phyloP scores from a whole-genome alignment of 2,113 vertebrate species.

The Bucco capensis region DNA sequence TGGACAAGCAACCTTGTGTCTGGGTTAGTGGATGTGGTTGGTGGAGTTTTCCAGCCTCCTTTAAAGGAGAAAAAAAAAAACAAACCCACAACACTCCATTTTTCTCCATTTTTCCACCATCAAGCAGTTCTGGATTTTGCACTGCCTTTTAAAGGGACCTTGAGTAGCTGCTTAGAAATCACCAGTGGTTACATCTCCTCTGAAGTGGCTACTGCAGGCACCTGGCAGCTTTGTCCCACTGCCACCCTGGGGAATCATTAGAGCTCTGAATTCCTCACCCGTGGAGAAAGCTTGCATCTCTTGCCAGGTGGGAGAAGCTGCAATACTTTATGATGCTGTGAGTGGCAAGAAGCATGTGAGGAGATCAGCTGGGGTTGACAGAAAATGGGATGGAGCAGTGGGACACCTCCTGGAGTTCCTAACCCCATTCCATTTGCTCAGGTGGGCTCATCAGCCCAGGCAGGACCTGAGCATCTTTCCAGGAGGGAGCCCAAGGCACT shows the following conservation, averaged over 20 bases:
- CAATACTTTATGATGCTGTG: neutral
- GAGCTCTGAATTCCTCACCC: neutral
- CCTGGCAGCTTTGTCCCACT: slow-evolving; percentile 16
- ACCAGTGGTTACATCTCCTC: neutral
- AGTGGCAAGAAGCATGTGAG: neutral
- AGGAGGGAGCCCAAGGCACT: neutral
- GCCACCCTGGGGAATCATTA: neutral
- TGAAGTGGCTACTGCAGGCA: neutral
- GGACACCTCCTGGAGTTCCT: neutral
- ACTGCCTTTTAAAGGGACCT: slow-evolving; percentile 35
- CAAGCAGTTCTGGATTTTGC: slow-evolving; percentile 42
- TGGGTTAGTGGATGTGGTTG: neutral
- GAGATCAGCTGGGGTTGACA: neutral
- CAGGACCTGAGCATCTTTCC: neutral
- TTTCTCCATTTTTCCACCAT: neutral
- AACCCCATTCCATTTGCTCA: neutral
- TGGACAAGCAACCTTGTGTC: neutral
- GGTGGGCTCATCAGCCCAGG: neutral
- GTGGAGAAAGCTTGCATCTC: neutral
- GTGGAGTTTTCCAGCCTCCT: neutral
- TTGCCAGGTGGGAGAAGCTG: neutral
- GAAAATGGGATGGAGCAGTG: neutral
- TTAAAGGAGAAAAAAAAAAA: neutral
- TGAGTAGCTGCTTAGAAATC: slow-evolving; percentile 15
- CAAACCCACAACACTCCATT: neutral